Base-by-base conservation (phyloP, 92 coral and sea anemone genomes). In the Hydrozoanthus gracilis region DNA sequence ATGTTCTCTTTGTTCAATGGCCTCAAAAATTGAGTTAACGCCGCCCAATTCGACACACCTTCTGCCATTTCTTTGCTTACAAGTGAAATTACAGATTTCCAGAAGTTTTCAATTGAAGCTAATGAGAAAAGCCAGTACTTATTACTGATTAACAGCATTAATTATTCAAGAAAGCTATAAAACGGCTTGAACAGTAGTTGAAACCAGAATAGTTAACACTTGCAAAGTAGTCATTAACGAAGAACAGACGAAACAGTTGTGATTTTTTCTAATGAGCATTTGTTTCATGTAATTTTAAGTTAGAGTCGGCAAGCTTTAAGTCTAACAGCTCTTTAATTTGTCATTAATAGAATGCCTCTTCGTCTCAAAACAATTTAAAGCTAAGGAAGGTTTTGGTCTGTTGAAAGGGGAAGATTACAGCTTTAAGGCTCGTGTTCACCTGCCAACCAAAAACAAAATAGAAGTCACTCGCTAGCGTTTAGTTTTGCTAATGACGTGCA, bases 81-180 rank as follows among this genome's bases (percentile, higher is more conserved):
- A 80, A 80, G 85, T 80, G 85, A 80, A 66, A 80, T 11, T 66
- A 80, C 85, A 80, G 73, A 80, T 80, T 80, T 80, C 73, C 75
- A 79, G 68, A 79, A 64, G 73, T 46, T 79, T 12, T 17, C 46
- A 80, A 80, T 80, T 47, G 74, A 9, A 51, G 74, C 85, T 80
- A 80, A 80, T 66, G 85, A 80, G 74, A 80, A 80, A 80, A 48
- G 55, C 73, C 69, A 48, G 61, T 17, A 50, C 60, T 80, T 80
- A 80, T 80, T 80, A 80, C 85, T 50, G 73, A 68, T 48, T 65
- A 80, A 80, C 49, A 80, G 85, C 85, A 80, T 80, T 46, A 80
- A 80, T 80, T 80, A 80, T 80, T 80, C 60, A 80, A 80, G 74
- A 65, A 62, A 80, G 49, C 73, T 80, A 20, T 80, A 65, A 78